These are phyloP conservation scores for Phrynosoma blainvillii DNA, from an alignment of 2,113 vertebrate genomes.

Conservation along the genomic window DNA sequence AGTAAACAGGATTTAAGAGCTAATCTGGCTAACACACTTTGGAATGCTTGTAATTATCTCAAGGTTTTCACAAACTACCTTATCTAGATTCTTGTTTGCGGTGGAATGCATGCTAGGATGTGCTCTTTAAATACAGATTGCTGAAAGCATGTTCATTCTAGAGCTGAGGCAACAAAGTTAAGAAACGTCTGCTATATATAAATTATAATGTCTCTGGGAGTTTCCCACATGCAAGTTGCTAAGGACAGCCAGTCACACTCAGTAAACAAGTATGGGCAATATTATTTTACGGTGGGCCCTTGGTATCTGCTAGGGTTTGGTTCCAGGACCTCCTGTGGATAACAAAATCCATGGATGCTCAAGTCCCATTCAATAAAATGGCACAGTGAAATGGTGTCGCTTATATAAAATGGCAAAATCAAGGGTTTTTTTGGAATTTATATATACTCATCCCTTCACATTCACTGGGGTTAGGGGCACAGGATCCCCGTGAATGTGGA, in stretches of 20 bases:
- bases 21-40: conserved; percentile 34
- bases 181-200: conserved; percentile 13
- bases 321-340: no score
- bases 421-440: no score
- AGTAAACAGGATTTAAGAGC: conserved; percentile 14
- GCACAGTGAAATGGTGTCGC: no score
- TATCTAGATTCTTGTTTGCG: conserved; percentile 46
- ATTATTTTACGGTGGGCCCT: not conserved
- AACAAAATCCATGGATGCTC: no score
- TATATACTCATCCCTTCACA: no score
- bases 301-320: not conserved
- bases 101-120: conserved; percentile 64
- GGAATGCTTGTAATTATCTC: conserved; percentile 37
- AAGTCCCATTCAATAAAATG: no score
- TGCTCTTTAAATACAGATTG: conserved; percentile 56
- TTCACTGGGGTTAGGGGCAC: no score
- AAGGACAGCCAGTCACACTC: not conserved
- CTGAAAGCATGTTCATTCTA: conserved; percentile 53
- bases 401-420: no score
- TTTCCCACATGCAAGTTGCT: not conserved
- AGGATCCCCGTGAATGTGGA: no score
- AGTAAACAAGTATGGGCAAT: not conserved
- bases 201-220: not conserved
- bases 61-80: conserved; percentile 22
- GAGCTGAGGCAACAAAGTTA: conserved; percentile 54